These are phyloP conservation scores for Monochamus saltuarius DNA, from an alignment of 1,140 invertebrate species.

Conservation along the genomic window DNA sequence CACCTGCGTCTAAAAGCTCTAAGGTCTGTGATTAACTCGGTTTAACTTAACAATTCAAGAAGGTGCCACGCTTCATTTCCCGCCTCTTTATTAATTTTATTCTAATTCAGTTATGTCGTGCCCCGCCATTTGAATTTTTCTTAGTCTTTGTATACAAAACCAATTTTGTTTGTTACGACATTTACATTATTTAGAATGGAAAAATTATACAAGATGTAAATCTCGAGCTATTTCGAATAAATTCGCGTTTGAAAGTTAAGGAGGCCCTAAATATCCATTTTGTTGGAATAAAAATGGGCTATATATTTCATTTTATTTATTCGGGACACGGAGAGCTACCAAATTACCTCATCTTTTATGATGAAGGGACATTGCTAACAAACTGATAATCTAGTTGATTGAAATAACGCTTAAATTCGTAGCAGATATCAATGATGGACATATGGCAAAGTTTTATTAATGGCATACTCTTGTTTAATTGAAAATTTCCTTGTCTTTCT, in stretches of 20 bases:
- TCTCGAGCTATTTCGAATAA: too few relatives aligned
- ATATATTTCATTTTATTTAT: background rate
- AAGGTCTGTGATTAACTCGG: constrained; percentile 23
- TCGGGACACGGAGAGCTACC: background rate
- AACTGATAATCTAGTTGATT: too few relatives aligned
- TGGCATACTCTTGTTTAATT: too few relatives aligned
- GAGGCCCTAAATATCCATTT: too few relatives aligned
- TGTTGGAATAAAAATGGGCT: too few relatives aligned
- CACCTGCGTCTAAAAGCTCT: constrained; percentile 31
- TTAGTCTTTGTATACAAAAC: constrained; percentile 10
- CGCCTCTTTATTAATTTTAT: constrained; percentile 32
- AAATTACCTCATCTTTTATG: background rate
- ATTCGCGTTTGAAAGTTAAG: too few relatives aligned
- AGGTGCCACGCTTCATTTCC: constrained; percentile 21
- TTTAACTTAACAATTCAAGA: constrained; percentile 23
- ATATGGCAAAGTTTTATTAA: too few relatives aligned
- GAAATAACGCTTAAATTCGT: too few relatives aligned
- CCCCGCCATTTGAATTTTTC: constrained; percentile 24
- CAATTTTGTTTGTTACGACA: constrained; percentile 17
- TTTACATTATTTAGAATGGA: constrained; percentile 11
- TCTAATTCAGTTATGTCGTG: constrained; percentile 23
- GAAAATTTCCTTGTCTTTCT: background rate
- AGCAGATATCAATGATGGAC: too few relatives aligned
- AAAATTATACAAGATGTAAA: constrained; percentile 15
- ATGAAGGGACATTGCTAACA: too few relatives aligned